Evolutionary conservation across 1,140 invertebrate genomes (phyloP).

Genomic region (Drosophila malerkotliana): DNA sequence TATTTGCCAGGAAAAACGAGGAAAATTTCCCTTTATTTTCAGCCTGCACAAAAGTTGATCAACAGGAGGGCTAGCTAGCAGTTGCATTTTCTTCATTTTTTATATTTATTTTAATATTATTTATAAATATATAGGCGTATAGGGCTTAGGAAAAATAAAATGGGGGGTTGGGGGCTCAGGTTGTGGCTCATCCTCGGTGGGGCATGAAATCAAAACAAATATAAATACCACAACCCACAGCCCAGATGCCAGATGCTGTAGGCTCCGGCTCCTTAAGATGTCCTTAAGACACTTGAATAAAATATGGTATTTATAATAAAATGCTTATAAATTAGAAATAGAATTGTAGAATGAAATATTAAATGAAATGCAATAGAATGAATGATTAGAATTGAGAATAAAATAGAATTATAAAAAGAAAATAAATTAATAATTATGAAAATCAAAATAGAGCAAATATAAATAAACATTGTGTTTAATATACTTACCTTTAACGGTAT

Average conservation of each 20-base stretch:
- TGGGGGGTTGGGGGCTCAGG: background rate
- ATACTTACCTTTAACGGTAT: too few species aligned
- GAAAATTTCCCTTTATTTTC: constrained; percentile 21
- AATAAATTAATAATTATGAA: too few species aligned
- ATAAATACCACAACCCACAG: constrained; percentile 51
- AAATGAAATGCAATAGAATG: too few species aligned
- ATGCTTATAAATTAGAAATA: too few species aligned
- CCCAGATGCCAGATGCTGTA: constrained; percentile 24
- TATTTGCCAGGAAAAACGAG: background rate
- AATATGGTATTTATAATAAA: too few species aligned
- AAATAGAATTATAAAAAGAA: too few species aligned
- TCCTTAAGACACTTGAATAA: background rate
- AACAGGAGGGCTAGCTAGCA: constrained; percentile 6
- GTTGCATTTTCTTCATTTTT: background rate
- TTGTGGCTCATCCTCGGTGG: constrained; percentile 18
- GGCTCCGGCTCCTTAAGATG: constrained; percentile 3
- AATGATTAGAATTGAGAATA: too few species aligned
- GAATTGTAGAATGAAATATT: too few species aligned
- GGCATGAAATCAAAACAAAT: constrained; percentile 62
- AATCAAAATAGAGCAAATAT: too few species aligned
- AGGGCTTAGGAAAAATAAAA: background rate
- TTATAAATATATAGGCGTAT: too few species aligned
- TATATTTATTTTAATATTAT: constrained; percentile 4
- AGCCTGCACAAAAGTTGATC: constrained; percentile 23
- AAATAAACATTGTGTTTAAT: too few species aligned